Base-by-base conservation (phyloP, 2,888 invertebrate genomes). In the Andrena marginata region DNA sequence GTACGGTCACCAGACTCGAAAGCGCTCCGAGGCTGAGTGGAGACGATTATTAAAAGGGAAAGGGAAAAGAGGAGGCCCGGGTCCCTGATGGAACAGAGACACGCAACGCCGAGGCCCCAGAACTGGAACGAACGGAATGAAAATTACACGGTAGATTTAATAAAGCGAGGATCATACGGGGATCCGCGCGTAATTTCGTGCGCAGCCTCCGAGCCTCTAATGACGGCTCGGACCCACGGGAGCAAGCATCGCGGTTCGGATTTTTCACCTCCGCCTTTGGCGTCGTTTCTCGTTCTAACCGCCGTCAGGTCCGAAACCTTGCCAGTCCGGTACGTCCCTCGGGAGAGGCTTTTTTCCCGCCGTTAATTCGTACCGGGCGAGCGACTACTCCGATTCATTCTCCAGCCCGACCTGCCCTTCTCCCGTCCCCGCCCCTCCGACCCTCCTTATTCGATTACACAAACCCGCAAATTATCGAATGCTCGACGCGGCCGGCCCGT, bases 61-160 rank as follows among this genome's bases (percentile, higher is more conserved):
- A 71, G 16, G 35, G 1, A 7, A 31, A 68, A 68, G 77, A 81
- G 35, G 42, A 35, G 10, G 20, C 3, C 20, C 10, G 26, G 72
- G 42, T 42, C 42, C 76, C 67, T 85, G 77, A 86, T 85, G 82
- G 80, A 68, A 67, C 73, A 79, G 75, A 88, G 84, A 85, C 88
- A 82, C 87, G 84, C 85, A 79, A 75, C 1, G 76, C 48, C 79
- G 59, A 56, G 64, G 51, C 62, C 62, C 72, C 67, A 48, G 75
- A 76, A 85, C 73, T 82, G 86, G 84, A 86, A 89, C 85, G 88
- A 79, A 87, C 73, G 89, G 82, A 84, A 88, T 85, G 88, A 89
- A 88, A 89, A 88, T 88, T 88, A 88, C 85, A 88, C 81, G 80
- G 86, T 89, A 78, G 82, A 89, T 87, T 87, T 88, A 88, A 88